Evolutionary conservation across 2,888 invertebrate genomes (phyloP), one percentile per base, ranked within the genome.

Genomic region (Nymphalis c-album): DNA sequence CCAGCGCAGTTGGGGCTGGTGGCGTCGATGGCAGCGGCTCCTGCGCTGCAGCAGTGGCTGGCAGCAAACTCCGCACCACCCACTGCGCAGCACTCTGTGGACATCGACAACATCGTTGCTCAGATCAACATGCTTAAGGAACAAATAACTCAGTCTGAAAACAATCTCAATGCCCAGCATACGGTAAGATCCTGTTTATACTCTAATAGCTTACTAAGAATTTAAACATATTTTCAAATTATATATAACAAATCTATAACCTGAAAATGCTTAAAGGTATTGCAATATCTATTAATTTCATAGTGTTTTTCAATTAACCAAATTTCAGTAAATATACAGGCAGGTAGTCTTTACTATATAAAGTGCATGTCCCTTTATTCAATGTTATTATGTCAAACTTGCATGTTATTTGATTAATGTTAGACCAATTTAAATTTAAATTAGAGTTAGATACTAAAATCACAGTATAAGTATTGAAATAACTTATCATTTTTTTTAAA

Each of bases 141-240:
- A 82, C 98, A 99, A 93, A 97, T 99, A 73, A 95, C 95, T 77
- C 98, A 99, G 87, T 98, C 98, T 80, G 99, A 99, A 87, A 96
- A 95, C 82, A 99, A 99, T 93, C 94, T 99, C 74, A 95, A 96
- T 78, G 99, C 98, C 64, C 99, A 99, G 85, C 98, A 98, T 87
- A 95, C 97, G 83, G 97, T 97, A 80, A 91, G 94, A 79, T 64
- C 65, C 63, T 40, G 26, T 46, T 48, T 35, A 57, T 45, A 48
- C 31, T 40, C 5, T 20, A 46, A 45, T 1, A 26, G 46, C 62
- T 63, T 47, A 18, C n/a, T 55, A 17, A 20, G 8, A 48, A 35
- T 57, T 31, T 57, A 46, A 60, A n/a, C 18, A 45, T 18, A 16
- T 47, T 8, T 26, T 0, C 18, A 51, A 53, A 26, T 51, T 18